Evolutionary conservation across 2,113 vertebrate genomes (phyloP).

Genomic region (Columbina picui): DNA sequence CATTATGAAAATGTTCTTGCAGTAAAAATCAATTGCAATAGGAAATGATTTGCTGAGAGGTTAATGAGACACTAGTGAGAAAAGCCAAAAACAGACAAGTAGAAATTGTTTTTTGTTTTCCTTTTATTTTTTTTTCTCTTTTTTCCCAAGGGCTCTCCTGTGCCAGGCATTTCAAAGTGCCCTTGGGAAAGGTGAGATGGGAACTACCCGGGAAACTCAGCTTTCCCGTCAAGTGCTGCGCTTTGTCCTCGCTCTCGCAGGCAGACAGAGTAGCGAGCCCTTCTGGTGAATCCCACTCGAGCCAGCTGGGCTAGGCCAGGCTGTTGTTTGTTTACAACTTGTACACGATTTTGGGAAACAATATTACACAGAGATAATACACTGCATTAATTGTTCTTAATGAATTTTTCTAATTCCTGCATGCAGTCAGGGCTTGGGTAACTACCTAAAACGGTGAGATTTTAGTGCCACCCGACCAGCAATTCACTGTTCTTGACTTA

Average conservation of each 20-base stretch:
- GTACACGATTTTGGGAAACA: background rate
- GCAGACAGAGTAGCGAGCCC: background rate
- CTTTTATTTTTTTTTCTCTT: background rate
- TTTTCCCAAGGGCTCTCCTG: background rate
- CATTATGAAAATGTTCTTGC: background rate
- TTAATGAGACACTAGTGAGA: background rate
- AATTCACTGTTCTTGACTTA: background rate
- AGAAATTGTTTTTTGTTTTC: background rate
- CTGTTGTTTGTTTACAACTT: background rate
- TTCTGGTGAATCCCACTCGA: background rate
- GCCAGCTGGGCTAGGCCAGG: no score
- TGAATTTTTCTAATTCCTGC: background rate
- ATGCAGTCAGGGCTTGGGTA: background rate
- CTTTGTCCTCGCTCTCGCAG: background rate
- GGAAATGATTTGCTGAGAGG: background rate
- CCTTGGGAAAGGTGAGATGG: background rate
- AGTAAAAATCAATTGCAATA: constrained; percentile 2
- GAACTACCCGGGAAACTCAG: background rate
- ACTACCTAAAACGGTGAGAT: background rate
- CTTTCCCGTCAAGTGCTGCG: background rate
- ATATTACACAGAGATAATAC: background rate
- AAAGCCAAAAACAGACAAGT: background rate
- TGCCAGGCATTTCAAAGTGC: background rate
- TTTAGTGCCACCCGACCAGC: background rate
- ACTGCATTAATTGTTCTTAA: background rate